Base-by-base conservation (phyloP, 53 echinoderm and acorn worm species). In the Paelopatides confundens region DNA sequence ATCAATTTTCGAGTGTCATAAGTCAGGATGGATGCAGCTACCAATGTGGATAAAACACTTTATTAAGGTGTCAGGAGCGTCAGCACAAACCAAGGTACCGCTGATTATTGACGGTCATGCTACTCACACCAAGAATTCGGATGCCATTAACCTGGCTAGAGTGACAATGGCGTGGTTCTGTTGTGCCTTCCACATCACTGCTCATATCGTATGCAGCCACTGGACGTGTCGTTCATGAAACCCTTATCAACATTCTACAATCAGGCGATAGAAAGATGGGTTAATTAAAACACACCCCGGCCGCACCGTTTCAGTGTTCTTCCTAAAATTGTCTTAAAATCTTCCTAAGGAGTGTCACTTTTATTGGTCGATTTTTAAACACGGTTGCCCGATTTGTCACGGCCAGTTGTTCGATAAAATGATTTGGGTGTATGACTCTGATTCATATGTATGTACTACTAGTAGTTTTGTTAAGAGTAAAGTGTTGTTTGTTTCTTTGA, bases 171-270 rank as follows among this genome's bases (percentile, higher is more conserved):
- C 4, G 67, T 53, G 17, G 13, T 14, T 18, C n/a, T 53, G 13
- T 17, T 53, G 18, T 53, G 53, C 53, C 53, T 53, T 12, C 67
- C 67, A 67, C 31, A 3, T 4, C 67, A 67, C 15, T 76, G 76
- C 26, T 35, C 11, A 17, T 47, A 76, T 27, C 47, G 76, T 11
- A 46, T 76, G 35, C 76, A 76, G n/a, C 47, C 76, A 14, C 48
- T 21, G 13, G 50, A 76, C 27, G 47, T 76, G 48, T 43, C 76
- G 26, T 76, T 76, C 39, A 76, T 76, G 76, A 76, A 48, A 27
- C 76, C 76, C 7, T 36, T 76, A 3, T 35, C 35, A 23, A 76
- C 76, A 15, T 76, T 35, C 26, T 47, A 43, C 46, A 76, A 46
- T 12, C 47, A 46, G 28, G 46, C 76, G 5, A 36, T 43, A 6